Conservation (phyloP, 2,797 vertebrate species). For the Spinus olivaceus region DNA sequence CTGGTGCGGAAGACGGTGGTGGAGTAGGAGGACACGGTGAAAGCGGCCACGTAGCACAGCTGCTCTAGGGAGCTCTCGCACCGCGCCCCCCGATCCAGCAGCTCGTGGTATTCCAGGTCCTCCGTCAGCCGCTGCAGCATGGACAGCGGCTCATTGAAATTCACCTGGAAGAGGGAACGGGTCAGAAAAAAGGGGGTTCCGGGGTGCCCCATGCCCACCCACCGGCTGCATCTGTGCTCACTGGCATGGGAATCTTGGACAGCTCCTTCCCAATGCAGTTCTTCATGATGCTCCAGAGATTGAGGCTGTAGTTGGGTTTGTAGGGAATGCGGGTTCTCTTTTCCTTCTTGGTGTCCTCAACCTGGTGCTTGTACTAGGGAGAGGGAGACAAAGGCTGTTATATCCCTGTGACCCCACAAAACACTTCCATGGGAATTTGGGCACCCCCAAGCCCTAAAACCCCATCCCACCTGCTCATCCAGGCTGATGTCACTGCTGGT, state of each 20-base stretch:
- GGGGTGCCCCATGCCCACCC: fast-evolving
- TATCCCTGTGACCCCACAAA: background rate
- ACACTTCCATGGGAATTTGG: fast-evolving
- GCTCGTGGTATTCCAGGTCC: slow-evolving; percentile 93
- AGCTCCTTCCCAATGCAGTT: slow-evolving; percentile 96
- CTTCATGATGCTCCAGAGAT: slow-evolving; percentile 97
- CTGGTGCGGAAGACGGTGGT: slow-evolving; percentile 94
- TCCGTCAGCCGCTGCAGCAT: slow-evolving; percentile 96
- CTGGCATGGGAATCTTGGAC: slow-evolving; percentile 96
- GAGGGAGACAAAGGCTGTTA: background rate
- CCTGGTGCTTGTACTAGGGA: slow-evolving; percentile 73
- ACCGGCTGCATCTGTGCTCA: slow-evolving; percentile 1
- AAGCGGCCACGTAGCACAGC: slow-evolving; percentile 93
- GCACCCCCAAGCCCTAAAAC: background rate
- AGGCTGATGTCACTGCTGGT: slow-evolving; percentile 89
- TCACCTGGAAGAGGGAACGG: slow-evolving; percentile 77
- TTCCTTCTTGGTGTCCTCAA: slow-evolving; percentile 82
- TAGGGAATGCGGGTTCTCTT: slow-evolving; percentile 88
- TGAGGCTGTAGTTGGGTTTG: slow-evolving; percentile 96
- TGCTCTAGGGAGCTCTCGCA: slow-evolving; percentile 91
- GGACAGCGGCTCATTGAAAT: slow-evolving; percentile 95
- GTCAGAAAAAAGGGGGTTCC: fast-evolving
- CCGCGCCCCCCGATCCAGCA: slow-evolving; percentile 87
- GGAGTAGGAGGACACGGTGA: slow-evolving; percentile 95
- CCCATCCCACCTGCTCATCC: slow-evolving; percentile 85